Conservation (phyloP, 2,888 invertebrate genomes). For the Apodemia zela region DNA sequence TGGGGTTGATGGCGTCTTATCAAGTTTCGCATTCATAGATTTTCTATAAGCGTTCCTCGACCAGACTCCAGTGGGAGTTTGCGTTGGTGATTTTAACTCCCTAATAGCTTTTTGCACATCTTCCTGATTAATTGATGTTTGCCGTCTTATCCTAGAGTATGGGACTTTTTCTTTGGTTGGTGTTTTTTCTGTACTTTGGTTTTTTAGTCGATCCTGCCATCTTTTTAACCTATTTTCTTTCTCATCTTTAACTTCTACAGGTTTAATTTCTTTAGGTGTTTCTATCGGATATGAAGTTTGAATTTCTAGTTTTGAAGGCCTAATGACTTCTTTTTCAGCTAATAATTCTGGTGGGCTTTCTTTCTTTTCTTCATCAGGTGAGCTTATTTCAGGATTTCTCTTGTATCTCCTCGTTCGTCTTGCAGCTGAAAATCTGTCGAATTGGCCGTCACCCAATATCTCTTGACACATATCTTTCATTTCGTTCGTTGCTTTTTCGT, state of each 20-base stretch:
- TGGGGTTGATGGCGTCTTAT: slow-evolving; percentile 41
- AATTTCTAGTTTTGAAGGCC: slow-evolving; percentile 74
- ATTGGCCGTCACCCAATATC: slow-evolving; percentile 87
- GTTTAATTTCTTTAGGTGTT: slow-evolving; percentile 56
- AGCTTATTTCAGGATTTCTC: slow-evolving; percentile 80
- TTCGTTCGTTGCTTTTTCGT: slow-evolving; percentile 57
- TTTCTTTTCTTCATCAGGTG: slow-evolving; percentile 78
- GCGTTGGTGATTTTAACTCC: slow-evolving; percentile 82
- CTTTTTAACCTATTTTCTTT: slow-evolving; percentile 82
- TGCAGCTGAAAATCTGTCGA: slow-evolving; percentile 91
- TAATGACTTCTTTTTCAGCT: slow-evolving; percentile 76
- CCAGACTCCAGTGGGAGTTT: slow-evolving; percentile 82
- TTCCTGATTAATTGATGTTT: slow-evolving; percentile 85
- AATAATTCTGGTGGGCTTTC: slow-evolving; percentile 63
- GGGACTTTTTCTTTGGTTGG: slow-evolving; percentile 68
- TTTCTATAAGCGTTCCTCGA: slow-evolving; percentile 69
- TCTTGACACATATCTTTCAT: slow-evolving; percentile 74
- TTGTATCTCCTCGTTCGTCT: slow-evolving; percentile 91
- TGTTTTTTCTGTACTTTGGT: slow-evolving; percentile 69
- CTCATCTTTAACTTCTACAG: slow-evolving; percentile 68
- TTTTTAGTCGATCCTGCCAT: slow-evolving; percentile 86
- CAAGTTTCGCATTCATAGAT: slow-evolving; percentile 51
- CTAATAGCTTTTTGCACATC: slow-evolving; percentile 85
- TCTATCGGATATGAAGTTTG: slow-evolving; percentile 76
- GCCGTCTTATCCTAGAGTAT: slow-evolving; percentile 80